phyloP scores from a whole-genome alignment of 2,113 vertebrate species.

The Microcebus tavaratra region DNA sequence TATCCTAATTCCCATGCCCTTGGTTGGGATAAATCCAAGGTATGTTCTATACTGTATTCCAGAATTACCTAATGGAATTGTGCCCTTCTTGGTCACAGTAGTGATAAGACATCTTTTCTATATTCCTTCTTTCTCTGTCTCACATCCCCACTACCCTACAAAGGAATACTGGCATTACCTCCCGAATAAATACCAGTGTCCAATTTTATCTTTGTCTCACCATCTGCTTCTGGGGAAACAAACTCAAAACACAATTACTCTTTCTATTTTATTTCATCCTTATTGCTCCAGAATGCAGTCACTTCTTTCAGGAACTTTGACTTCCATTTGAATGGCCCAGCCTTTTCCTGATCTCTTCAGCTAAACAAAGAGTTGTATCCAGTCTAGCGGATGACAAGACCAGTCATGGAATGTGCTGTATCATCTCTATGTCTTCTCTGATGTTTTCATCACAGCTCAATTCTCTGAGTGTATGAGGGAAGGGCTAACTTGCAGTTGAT shows the following conservation, averaged over 20 bases:
- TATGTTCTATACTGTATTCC: background rate
- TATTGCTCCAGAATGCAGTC: background rate
- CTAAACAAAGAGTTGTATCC: background rate
- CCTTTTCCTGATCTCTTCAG: background rate
- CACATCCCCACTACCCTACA: background rate
- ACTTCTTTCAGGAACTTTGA: background rate
- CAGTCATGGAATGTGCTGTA: background rate
- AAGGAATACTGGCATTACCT: background rate
- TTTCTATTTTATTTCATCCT: background rate
- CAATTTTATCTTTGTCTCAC: background rate
- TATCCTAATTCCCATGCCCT: background rate
- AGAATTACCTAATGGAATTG: background rate
- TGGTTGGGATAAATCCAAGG: background rate
- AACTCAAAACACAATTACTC: background rate
- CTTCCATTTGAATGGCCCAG: background rate
- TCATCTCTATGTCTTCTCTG: background rate
- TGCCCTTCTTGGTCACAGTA: background rate
- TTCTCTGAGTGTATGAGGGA: background rate
- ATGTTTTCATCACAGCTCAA: background rate
- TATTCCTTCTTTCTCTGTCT: background rate
- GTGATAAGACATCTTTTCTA: background rate
- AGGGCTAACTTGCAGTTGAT: background rate
- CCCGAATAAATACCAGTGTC: background rate
- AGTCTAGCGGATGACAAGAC: background rate
- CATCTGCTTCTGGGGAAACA: background rate